A percentile compares a stretch with the other conserved stretches of the same genome.
Conservation (phyloP, 2,888 invertebrate genomes). For the Erebia ligea region DNA sequence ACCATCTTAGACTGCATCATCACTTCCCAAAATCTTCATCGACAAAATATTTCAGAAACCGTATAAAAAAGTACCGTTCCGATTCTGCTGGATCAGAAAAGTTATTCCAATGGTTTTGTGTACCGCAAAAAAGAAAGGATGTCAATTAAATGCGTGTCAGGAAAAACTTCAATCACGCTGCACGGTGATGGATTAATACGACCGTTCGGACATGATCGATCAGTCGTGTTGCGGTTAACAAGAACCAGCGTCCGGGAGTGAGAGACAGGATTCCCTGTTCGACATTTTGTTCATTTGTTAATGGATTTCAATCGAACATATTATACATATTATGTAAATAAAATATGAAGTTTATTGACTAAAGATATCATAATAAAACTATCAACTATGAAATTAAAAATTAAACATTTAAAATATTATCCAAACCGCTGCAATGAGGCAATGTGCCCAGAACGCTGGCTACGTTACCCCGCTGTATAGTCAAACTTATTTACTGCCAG, state of each 20-base stretch:
- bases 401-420: no score
- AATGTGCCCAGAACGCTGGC: no score
- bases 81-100: not conserved
- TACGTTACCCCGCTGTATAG: no score
- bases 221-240: constrained; percentile 26
- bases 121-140: constrained; percentile 7
- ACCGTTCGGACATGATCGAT: constrained; percentile 36
- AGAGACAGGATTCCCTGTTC: not conserved
- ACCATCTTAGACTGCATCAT: no score
- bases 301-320: not conserved
- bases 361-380: no score
- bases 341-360: no score
- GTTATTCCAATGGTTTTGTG: not conserved
- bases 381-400: no score
- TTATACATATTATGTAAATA: not conserved
- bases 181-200: constrained; percentile 39
- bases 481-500: no score
- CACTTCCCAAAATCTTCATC: no score
- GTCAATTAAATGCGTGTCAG: constrained; percentile 39
- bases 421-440: no score
- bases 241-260: constrained; percentile 10
- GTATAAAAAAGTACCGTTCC: no score
- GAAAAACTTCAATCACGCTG: constrained; percentile 39
- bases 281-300: not conserved
- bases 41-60: no score